Percentiles rank a stretch among this genome's conserved stretches.
These are phyloP conservation scores for Dendroctonus ponderosae DNA, from an alignment of 1,140 invertebrate genomes.

Conservation along the genomic window DNA sequence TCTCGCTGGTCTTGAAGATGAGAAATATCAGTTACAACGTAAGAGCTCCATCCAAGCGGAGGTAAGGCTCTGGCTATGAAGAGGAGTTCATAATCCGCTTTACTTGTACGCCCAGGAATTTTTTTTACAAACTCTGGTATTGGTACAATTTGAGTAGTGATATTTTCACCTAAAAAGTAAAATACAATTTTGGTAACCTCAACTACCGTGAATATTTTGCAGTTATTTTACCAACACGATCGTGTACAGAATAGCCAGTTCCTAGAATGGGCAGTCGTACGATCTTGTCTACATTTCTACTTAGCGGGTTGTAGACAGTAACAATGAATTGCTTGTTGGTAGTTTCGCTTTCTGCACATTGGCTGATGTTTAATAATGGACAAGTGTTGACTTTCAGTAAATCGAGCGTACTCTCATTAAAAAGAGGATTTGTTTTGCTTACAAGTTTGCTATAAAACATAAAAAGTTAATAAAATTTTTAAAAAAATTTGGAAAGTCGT, in stretches of 20 bases:
- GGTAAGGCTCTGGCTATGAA: conserved; percentile 65
- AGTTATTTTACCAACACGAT: conserved; percentile 38
- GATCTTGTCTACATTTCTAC: conserved; percentile 59
- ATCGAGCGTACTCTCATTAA: conserved; percentile 5
- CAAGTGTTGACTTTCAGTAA: conserved; percentile 40
- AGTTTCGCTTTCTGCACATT: conserved; percentile 64
- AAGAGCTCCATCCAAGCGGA: conserved; percentile 65
- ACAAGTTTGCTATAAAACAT: no score
- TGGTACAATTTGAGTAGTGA: conserved; percentile 62
- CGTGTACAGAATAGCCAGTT: conserved; percentile 2
- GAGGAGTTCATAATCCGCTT: conserved; percentile 62
- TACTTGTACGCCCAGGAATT: conserved; percentile 63
- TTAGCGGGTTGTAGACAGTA: conserved; percentile 77
- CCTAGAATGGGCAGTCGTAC: conserved; percentile 67
- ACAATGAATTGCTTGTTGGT: conserved; percentile 60
- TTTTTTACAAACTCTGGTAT: conserved; percentile 59
- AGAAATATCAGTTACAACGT: conserved; percentile 51
- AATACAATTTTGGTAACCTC: not conserved
- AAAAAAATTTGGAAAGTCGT: no score
- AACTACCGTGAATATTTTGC: conserved; percentile 35
- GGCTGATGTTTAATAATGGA: conserved; percentile 59
- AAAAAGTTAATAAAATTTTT: no score
- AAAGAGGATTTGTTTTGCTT: not conserved
- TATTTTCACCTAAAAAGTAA: conserved; percentile 52
- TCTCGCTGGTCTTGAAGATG: not conserved